These are phyloP conservation scores for Myoxocephalus aenaeus DNA, from an alignment of 2,797 vertebrate species.

Conservation along the genomic window DNA sequence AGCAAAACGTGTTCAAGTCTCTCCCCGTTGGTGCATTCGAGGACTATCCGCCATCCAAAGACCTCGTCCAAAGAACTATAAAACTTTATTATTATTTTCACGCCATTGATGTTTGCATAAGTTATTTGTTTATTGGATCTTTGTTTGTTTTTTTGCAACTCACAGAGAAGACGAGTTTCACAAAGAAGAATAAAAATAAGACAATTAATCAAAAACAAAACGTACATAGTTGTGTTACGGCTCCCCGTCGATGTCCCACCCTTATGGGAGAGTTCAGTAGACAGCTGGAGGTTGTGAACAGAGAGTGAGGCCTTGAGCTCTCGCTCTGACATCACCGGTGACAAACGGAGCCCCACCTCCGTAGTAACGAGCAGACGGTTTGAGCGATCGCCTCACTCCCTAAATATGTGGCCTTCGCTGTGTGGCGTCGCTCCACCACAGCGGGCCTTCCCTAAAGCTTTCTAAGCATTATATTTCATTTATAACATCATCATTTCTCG, in stretches of 20 bases:
- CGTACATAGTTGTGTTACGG: neutral
- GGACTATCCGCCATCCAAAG: neutral
- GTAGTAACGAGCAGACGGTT: too few relatives aligned
- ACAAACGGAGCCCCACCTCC: neutral
- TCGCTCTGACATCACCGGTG: too few relatives aligned
- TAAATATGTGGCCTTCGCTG: neutral
- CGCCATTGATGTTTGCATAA: slow-evolving; percentile 26
- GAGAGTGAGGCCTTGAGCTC: too few relatives aligned
- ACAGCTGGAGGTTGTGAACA: too few relatives aligned
- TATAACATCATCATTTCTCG: too few relatives aligned
- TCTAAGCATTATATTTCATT: too few relatives aligned
- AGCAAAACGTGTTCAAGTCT: neutral
- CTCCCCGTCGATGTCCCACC: too few relatives aligned
- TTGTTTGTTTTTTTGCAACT: slow-evolving; percentile 17
- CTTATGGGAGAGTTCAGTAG: too few relatives aligned
- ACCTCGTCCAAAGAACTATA: neutral
- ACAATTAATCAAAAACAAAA: neutral
- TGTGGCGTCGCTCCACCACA: neutral
- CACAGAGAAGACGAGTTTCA: neutral
- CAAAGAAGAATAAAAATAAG: neutral
- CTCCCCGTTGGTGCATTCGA: slow-evolving; percentile 2
- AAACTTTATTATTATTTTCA: slow-evolving; percentile 31
- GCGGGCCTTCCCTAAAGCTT: too few relatives aligned
- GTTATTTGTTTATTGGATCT: slow-evolving; percentile 38
- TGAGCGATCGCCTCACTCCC: too few relatives aligned